Base-by-base conservation (phyloP, 2,888 invertebrate genomes). In the Prionchulus punctatus region DNA sequence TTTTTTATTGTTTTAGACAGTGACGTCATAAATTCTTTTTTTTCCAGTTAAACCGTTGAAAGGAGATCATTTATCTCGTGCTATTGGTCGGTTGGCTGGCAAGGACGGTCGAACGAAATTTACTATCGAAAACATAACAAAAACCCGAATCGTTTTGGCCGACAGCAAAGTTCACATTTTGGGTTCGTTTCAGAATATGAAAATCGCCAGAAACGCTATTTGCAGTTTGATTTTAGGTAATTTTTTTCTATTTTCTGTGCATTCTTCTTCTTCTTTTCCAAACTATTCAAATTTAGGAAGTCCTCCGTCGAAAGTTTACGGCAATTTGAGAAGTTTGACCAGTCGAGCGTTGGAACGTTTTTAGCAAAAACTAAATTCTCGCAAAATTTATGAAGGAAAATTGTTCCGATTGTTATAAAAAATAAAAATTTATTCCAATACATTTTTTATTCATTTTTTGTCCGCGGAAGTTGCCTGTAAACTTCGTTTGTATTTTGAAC, bases 111-210 rank as follows among this genome's bases (percentile, higher is more conserved):
- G 89, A 60, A 99, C 94, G 1, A 96, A 94, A 72, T 92, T 86
- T 70, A 92, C 94, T 0, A 96, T 99, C 66, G 98, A 99, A 77
- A 99, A 99, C 74, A 89, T 87, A 0, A 98, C 96, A 0, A 94
- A 92, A 77, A 96, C 96, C 0, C 81, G 98, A 71, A 92, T 99
- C 69, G 89, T 99, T 27, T 76, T 99, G 60, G 96, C 96, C 25
- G 94, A 96, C 70, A 83, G 85, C 26, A 92, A 90, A 79, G 85
- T 99, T 61, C 94, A 99, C 71, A 85, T 98, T 62, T 77, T 99
- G 60, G 98, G 98, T 49, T 92, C 94, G 65, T 98, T 84, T 71
- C 89, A 94, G 74, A 98, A 96, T 70, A 91, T 96, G 61, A 86
- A 87, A 62, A 73, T 92, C 57, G 98, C 96, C 0, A 81, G 92